Conservation (phyloP, 2,113 vertebrate species). For the Ciconia boyciana region DNA sequence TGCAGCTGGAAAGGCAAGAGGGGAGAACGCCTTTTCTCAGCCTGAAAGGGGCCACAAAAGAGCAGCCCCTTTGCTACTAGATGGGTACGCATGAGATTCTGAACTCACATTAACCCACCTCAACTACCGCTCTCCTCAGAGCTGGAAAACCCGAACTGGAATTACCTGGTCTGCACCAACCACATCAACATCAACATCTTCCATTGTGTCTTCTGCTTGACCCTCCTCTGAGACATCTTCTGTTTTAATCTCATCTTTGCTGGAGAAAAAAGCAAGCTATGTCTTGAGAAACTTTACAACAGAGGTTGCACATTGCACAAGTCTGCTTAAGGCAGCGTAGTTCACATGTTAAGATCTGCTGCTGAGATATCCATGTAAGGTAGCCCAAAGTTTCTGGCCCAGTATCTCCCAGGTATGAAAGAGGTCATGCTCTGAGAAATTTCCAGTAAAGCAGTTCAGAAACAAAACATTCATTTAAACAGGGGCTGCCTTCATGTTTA, state of each 20-base stretch:
- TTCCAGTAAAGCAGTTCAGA: background rate
- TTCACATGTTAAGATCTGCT: background rate
- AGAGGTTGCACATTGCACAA: background rate
- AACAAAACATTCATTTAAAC: background rate
- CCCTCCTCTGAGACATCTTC: background rate
- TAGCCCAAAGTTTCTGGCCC: background rate
- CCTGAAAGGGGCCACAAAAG: background rate
- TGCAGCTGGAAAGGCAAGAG: background rate
- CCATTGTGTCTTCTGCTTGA: background rate
- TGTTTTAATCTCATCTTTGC: conserved; percentile 34
- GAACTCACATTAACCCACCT: background rate
- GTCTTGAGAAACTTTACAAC: background rate
- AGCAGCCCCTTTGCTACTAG: background rate
- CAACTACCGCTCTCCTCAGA: background rate
- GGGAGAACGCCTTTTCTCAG: background rate
- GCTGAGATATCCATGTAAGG: background rate
- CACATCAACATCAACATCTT: conserved; percentile 46
- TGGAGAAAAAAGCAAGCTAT: background rate
- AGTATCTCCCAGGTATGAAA: background rate
- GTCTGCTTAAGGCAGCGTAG: background rate
- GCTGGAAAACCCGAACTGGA: background rate
- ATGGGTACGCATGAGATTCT: background rate
- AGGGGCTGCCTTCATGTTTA: background rate
- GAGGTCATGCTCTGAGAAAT: background rate
- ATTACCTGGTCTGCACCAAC: conserved; percentile 57